Evolutionary conservation across 2,888 invertebrate species (phyloP), one percentile per base, ranked within the genome.

Genomic region (Limnephilus marmoratus): DNA sequence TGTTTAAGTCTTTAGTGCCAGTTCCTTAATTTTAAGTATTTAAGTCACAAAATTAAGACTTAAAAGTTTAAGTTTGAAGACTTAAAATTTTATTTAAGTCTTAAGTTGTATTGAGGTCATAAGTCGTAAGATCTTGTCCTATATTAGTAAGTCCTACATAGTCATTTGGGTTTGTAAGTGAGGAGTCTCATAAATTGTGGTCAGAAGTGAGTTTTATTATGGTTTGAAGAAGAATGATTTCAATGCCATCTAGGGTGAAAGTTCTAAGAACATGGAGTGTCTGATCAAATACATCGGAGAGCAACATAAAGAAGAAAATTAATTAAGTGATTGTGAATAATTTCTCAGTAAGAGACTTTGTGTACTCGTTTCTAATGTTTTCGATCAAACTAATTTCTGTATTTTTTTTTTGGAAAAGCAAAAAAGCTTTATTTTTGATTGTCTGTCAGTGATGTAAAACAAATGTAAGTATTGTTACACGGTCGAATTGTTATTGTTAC

Each of bases 401-500:
- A 9, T 2, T 2, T 24, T 68, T n/a, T 9, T 24, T 68, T 68
- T 1, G 2, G 24, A n/a, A 68, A 24, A 68, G 68, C 68, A 68
- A 41, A 68, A n/a, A 68, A 68, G 9, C 24, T 9, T 68, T 68
- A 68, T n/a, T 68, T 68, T 24, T 24, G 24, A 5, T 68, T 68
- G 68, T 68, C n/a, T n/a, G 68, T 68, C 68, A 68, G 68, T 68
- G 68, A n/a, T 68, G 68, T 68, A 68, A 68, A 68, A 68, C 68
- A 24, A 68, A 68, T 68, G 68, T 68, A 68, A 68, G 68, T 68
- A 68, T 68, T 68, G 68, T 68, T 89, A 34, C 41, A 81, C 81
- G 41, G 86, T 86, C 49, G 18, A 31, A 13, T 82, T 34, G 82
- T 82, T 82, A 82, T 34, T 82, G 82, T 82, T 31, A 34, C 82